Conservation (phyloP, 2,797 vertebrate species). For the Apodemus agrarius region DNA sequence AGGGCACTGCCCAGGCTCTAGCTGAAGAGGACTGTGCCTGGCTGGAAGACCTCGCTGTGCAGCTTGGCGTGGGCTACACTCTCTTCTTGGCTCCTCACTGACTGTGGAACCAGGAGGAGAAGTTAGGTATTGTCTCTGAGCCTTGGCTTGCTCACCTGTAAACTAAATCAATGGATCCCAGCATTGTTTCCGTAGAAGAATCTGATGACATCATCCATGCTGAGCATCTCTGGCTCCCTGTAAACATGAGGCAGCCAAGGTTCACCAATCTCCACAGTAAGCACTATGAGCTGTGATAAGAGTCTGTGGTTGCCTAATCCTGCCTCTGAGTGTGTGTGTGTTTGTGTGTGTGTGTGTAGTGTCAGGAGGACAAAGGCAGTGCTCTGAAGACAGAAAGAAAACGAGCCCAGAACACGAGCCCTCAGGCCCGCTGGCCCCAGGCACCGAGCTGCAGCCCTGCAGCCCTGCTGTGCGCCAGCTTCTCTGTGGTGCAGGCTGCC, state of each 20-base stretch:
- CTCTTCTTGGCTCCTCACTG: background rate
- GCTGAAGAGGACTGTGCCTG: background rate
- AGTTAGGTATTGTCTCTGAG: background rate
- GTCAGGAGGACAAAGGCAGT: background rate
- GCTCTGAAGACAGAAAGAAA: too few species aligned
- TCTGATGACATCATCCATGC: background rate
- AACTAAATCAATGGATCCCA: background rate
- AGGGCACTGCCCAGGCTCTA: background rate
- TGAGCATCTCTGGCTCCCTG: background rate
- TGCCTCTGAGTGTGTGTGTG: background rate
- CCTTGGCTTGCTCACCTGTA: conserved; percentile 16
- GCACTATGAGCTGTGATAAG: accelerated
- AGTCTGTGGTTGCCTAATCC: background rate
- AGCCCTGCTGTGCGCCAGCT: background rate
- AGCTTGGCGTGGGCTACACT: background rate
- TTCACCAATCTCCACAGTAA: background rate
- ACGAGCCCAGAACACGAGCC: background rate
- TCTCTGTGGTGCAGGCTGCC: background rate
- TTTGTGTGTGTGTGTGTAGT: background rate
- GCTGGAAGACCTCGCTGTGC: background rate
- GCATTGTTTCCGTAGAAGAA: background rate
- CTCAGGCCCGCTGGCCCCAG: background rate
- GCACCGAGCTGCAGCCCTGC: background rate
- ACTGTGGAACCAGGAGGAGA: background rate
- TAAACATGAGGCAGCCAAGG: background rate